Evolutionary conservation across 2,113 vertebrate species (phyloP), one percentile per base, ranked within the genome.

Genomic region (Hylia prasina): DNA sequence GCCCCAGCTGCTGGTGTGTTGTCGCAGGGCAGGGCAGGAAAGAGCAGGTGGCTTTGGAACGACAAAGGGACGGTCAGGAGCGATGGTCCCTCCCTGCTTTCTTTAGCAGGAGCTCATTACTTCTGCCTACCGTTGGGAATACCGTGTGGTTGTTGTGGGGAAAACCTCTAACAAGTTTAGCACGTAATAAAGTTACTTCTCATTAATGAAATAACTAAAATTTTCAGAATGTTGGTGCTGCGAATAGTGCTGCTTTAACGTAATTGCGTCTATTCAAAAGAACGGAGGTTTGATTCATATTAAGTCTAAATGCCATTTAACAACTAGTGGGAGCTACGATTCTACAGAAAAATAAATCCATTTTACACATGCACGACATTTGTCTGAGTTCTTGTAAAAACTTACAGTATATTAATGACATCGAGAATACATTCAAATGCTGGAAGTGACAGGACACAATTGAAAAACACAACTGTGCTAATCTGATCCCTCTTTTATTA

Each of bases 61-160:
- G 0, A 11, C 3, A 3, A 35, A 45, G 23, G 19, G 10, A 45
- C 5, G 4, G 6, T 3, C 6, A 0, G 66, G 8, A 44, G 5
- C 12, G 0, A 2, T 1, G 27, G 3, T 13, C 14, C 19, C 20
- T 65, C 39, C 35, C 40, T 11, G 15, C 10, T 3, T 39, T 4
- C 30, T 31, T 21, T 2, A 54, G 39, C 27, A 30, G 27, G 44
- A 68, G 28, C 63, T 54, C 10, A 3, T 39, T 42, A 10, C 21
- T 50, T 58, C 9, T 13, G 48, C 12, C 68, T 30, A 0, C 27
- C 2, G 0, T 5, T 39, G 25, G 47, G 35, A 73, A 58, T 57
- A 20, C 13, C 18, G 10, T 20, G 4, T 35, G 7, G 9, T 19
- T 50, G 20, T 27, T 81, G 56, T 40, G 16, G 37, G 54, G 53